Base-by-base conservation (phyloP, 1,140 invertebrate genomes). In the Ceratina japonica region DNA sequence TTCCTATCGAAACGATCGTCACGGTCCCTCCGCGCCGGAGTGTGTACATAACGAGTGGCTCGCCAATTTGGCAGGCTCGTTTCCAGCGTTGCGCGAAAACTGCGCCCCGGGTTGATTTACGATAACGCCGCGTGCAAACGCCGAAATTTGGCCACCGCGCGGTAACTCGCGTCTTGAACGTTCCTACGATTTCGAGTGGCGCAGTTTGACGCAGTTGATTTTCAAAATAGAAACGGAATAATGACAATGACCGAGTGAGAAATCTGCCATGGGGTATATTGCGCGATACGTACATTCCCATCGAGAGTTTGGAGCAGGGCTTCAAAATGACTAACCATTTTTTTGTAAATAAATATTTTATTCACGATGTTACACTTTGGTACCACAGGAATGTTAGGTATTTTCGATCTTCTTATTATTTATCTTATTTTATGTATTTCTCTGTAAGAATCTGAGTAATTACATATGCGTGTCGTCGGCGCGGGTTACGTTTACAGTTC, bases 381-480 rank as follows among this genome's bases (percentile, higher is more conserved):
- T 31, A 31, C 2, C 27, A 31, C 27, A 31, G 4, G 27, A 31
- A 31, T 31, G 27, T 31, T 31, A 31, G 27, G 27, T 31, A 31
- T 31, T 31, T 31, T 31, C 37, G 10, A 44, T 44, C 10, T 8
- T 44, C 37, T 44, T 44, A 44, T n/a, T n/a, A n/a, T n/a, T n/a
- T n/a, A n/a, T n/a, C n/a, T n/a, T 44, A 44, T 44, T 44, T 44
- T 44, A 65, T 51, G 56, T 61, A 71, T 84, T 81, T 85, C 74
- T 80, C 73, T 58, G 27, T 44, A 44, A 10, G 37, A 44, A 10
- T 44, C 37, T 44, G 70, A 58, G 84, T 86, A 85, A 86, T 86
- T 85, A 85, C 82, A 83, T 82, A 85, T 51, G 75, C 79, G 73
- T 73, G 82, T 84, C 79, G 78, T 81, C 83, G 78, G 68, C 74